phyloP scores from a whole-genome alignment of 2,888 invertebrate species.

The Diadegma fenestrale region DNA sequence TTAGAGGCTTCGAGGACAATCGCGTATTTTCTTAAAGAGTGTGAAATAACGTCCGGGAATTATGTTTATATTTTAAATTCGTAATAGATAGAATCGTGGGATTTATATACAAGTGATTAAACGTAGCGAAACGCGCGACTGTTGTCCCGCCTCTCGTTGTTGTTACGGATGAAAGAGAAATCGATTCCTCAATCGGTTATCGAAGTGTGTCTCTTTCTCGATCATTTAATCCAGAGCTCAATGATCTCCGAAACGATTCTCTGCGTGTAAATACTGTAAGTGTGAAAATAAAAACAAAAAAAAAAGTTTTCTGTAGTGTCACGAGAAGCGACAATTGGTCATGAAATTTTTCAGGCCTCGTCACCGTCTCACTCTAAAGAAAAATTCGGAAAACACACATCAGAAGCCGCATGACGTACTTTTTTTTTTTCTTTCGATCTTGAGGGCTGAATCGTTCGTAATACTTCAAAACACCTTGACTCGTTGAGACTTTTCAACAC shows the following conservation, averaged over 20 bases:
- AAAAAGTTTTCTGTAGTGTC: conserved; percentile 24
- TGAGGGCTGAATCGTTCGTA: not conserved
- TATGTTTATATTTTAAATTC: conserved; percentile 7
- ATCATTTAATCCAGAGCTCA: conserved; percentile 62
- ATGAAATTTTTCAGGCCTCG: conserved; percentile 37
- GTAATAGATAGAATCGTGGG: conserved; percentile 53
- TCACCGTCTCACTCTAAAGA: conserved; percentile 5
- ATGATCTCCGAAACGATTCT: conserved; percentile 58
- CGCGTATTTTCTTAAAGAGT: not conserved
- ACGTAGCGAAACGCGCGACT: conserved; percentile 49
- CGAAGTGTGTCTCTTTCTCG: conserved; percentile 61
- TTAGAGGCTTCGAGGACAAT: conserved; percentile 38
- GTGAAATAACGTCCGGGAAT: conserved; percentile 60
- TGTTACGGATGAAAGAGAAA: conserved; percentile 67
- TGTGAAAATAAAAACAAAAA: too few relatives aligned
- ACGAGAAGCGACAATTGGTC: conserved; percentile 58
- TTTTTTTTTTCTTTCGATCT: not conserved
- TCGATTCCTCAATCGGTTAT: conserved; percentile 68
- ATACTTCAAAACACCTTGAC: conserved; percentile 28
- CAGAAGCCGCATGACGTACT: not conserved
- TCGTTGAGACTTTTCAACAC: conserved; percentile 16
- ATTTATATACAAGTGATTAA: conserved; percentile 49
- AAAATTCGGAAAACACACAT: too few relatives aligned
- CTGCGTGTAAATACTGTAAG: not conserved
- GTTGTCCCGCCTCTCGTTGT: conserved; percentile 35